Evolutionary conservation across 2,113 vertebrate species (phyloP).

Genomic region (Crocuta crocuta): DNA sequence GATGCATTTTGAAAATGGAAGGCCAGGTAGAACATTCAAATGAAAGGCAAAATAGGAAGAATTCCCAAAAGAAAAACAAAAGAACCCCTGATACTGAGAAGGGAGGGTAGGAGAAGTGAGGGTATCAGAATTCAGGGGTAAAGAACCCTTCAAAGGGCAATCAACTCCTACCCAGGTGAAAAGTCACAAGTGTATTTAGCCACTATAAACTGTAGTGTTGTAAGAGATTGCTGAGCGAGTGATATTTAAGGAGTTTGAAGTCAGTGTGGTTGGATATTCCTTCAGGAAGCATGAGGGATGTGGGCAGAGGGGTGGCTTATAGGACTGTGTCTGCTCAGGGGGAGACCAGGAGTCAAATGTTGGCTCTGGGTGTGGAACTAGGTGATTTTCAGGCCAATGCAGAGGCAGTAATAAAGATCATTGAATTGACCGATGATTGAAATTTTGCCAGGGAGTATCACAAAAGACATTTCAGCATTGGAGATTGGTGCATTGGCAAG

Average conservation of each 20-base stretch:
- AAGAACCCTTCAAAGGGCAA: background rate
- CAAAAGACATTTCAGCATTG: background rate
- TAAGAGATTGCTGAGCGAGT: accelerated
- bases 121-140: background rate
- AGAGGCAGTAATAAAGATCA: too few relatives aligned
- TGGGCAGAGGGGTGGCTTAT: too few relatives aligned
- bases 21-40: background rate
- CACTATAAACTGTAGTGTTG: accelerated
- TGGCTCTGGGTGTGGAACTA: background rate
- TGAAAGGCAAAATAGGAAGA: background rate
- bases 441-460: background rate
- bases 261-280: background rate
- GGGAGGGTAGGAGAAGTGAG: background rate
- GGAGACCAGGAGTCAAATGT: background rate
- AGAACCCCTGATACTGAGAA: background rate
- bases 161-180: background rate
- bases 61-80: background rate
- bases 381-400: background rate
- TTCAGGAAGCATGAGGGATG: background rate
- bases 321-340: background rate
- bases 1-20: background rate
- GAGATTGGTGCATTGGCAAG: too few relatives aligned
- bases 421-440: accelerated
- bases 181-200: too few relatives aligned
- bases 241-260: accelerated